Percentiles rank a stretch among this genome's conserved stretches.
Conservation (phyloP, 2,113 vertebrate species). For the Mormyrus lacerda region DNA sequence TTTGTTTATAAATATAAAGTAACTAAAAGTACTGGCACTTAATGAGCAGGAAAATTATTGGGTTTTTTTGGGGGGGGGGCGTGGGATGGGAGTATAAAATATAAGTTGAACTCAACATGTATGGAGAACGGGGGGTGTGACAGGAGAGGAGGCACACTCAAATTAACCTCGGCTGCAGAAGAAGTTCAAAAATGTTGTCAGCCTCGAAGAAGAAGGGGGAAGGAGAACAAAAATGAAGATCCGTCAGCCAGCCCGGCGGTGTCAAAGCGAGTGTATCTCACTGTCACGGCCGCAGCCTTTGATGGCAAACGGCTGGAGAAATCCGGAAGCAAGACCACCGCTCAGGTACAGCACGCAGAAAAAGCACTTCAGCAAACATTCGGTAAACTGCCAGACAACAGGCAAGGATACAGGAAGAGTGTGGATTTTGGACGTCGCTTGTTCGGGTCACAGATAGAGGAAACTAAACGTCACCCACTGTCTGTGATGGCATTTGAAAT, state of each 20-base stretch:
- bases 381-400: not conserved
- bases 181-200: not conserved
- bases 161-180: slow-evolving; percentile 1
- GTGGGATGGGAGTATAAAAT: slow-evolving; percentile 20
- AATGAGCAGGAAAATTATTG: slow-evolving; percentile 43
- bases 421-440: not conserved
- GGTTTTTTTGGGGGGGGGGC: not conserved
- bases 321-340: not conserved
- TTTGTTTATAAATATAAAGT: slow-evolving; percentile 44
- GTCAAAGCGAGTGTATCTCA: not conserved
- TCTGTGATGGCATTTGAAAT: not conserved
- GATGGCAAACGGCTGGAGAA: not conserved
- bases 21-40: slow-evolving; percentile 28
- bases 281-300: not conserved
- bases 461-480: not conserved
- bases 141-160: not conserved
- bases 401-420: not conserved
- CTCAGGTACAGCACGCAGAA: not conserved
- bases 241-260: not conserved
- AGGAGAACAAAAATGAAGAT: not conserved
- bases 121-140: not conserved
- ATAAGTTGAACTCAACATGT: not conserved
- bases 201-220: not conserved
- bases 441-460: not conserved
- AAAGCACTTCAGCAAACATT: not conserved